These are phyloP conservation scores for Morinoia aosen DNA, from an alignment of 2,888 invertebrate genomes.

Conservation along the genomic window DNA sequence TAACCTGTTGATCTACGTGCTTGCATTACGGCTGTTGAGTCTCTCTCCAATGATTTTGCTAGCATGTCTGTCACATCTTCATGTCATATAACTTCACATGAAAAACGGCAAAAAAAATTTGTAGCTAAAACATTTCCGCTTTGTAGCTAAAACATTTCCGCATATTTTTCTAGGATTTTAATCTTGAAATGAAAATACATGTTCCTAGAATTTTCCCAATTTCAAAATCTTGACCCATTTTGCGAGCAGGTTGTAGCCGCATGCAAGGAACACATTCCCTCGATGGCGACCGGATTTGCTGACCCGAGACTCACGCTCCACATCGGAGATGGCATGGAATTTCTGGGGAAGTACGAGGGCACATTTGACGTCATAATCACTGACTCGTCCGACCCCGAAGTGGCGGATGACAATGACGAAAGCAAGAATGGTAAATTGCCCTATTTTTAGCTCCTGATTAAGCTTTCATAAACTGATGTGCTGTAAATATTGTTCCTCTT, in stretches of 20 bases:
- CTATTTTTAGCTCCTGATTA: background rate
- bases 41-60: too few relatives aligned
- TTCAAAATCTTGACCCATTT: background rate
- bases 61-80: too few relatives aligned
- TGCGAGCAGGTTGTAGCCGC: constrained; percentile 82
- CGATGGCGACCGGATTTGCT: constrained; percentile 89
- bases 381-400: constrained; percentile 97
- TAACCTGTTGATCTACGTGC: too few relatives aligned
- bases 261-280: constrained; percentile 89
- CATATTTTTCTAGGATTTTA: background rate
- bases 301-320: constrained; percentile 86
- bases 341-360: constrained; percentile 85
- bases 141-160: background rate
- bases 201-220: background rate
- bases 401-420: constrained; percentile 41
- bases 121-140: background rate
- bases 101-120: background rate
- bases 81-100: too few relatives aligned
- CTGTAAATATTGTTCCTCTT: background rate
- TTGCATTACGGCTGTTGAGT: too few relatives aligned
- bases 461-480: background rate
- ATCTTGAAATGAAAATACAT: background rate
- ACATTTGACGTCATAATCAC: constrained; percentile 98
- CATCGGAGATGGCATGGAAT: constrained; percentile 95
- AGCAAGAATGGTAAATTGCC: constrained; percentile 57